Percentiles rank a stretch among this genome's conserved stretches.
Evolutionary conservation across 2,888 invertebrate genomes (phyloP).

Genomic region (Carcina quercana): DNA sequence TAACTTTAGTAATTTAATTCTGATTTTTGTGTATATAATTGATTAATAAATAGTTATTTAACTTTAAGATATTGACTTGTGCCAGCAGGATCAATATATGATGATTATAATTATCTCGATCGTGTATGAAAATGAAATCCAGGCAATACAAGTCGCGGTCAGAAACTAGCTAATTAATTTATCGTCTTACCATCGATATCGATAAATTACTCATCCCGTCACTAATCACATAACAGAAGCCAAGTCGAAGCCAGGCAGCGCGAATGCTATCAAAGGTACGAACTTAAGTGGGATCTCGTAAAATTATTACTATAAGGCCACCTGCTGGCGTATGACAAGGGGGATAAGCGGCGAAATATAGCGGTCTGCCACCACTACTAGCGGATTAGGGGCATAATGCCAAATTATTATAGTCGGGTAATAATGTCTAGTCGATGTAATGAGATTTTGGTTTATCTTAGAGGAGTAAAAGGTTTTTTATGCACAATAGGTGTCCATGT

Average conservation of each 20-base stretch:
- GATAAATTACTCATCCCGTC: constrained; percentile 11
- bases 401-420: constrained; percentile 21
- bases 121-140: too few relatives aligned
- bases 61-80: too few relatives aligned
- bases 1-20: too few relatives aligned
- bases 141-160: too few relatives aligned
- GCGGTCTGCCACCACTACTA: constrained; percentile 21
- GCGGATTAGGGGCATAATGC: constrained; percentile 27
- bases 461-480: constrained; percentile 1
- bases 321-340: constrained; percentile 39
- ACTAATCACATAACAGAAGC: constrained; percentile 16
- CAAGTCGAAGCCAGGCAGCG: constrained; percentile 16
- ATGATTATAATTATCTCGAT: too few relatives aligned
- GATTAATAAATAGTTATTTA: too few relatives aligned
- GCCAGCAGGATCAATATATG: too few relatives aligned
- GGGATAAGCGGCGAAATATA: constrained; percentile 41
- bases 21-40: too few relatives aligned
- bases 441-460: constrained; percentile 13
- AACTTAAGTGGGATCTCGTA: constrained; percentile 44
- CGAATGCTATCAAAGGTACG: constrained; percentile 20
- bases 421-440: constrained; percentile 13
- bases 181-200: constrained; percentile 2
- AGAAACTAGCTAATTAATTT: not conserved
- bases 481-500: too few relatives aligned
- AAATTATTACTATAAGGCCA: constrained; percentile 48